Conservation (phyloP, 2,888 invertebrate species). For the Sarcophaga carnaria region DNA sequence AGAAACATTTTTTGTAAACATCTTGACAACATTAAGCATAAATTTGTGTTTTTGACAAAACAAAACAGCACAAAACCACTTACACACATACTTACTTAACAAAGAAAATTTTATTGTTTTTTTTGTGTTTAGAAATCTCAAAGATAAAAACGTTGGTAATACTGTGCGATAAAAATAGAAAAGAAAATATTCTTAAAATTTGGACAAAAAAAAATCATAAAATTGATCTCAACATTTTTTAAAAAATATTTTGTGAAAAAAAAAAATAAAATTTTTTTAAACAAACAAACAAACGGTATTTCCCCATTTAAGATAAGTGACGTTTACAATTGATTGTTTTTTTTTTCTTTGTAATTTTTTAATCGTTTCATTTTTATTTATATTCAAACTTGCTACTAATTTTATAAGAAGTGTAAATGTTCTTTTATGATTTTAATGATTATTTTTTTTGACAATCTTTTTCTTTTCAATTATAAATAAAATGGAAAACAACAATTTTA, state of each 20-base stretch:
- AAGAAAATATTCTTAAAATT: background rate
- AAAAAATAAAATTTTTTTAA: background rate
- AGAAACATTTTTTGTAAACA: constrained; percentile 47
- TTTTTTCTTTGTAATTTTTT: constrained; percentile 4
- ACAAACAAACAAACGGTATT: constrained; percentile 59
- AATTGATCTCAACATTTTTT: constrained; percentile 51
- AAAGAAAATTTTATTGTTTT: constrained; percentile 60
- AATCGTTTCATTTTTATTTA: background rate
- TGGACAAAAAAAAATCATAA: constrained; percentile 43
- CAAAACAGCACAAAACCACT: constrained; percentile 28
- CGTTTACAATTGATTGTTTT: constrained; percentile 53
- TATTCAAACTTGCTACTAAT: constrained; percentile 52
- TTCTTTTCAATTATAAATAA: background rate
- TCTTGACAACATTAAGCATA: constrained; percentile 59
- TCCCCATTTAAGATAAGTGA: constrained; percentile 55
- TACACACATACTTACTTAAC: constrained; percentile 41
- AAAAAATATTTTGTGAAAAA: constrained; percentile 8
- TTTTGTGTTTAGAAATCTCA: background rate
- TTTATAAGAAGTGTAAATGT: constrained; percentile 36
- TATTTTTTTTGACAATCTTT: constrained; percentile 22
- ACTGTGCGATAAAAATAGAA: constrained; percentile 16
- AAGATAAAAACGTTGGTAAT: constrained; percentile 23
- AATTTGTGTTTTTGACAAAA: constrained; percentile 61
- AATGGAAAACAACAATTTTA: constrained; percentile 14
- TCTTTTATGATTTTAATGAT: constrained; percentile 14